Evolutionary conservation across 1,140 invertebrate species (phyloP).

Genomic region (Lepidurus arcticus): DNA sequence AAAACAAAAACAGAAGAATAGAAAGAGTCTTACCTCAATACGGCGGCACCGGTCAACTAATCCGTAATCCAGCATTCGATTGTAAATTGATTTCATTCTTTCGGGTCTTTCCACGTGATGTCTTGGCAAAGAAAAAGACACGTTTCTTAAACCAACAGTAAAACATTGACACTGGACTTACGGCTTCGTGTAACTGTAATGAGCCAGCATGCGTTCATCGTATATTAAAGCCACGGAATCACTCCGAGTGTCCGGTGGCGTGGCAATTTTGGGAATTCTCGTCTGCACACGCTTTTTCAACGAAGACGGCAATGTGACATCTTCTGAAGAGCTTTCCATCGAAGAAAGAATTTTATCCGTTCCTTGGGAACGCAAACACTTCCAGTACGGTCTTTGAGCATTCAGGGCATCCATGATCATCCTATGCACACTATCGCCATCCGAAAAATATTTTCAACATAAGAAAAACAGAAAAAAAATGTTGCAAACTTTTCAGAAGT

Average conservation of each 20-base stretch:
- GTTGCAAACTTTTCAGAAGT: constrained; percentile 8
- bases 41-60: constrained; percentile 57
- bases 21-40: constrained; percentile 42
- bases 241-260: constrained; percentile 57
- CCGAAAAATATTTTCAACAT: not conserved
- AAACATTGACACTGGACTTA: constrained; percentile 44
- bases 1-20: constrained; percentile 23
- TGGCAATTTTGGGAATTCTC: constrained; percentile 27
- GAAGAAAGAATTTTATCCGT: constrained; percentile 52
- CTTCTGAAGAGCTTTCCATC: not conserved
- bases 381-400: not conserved
- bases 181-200: constrained; percentile 58
- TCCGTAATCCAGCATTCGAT: constrained; percentile 60
- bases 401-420: not conserved
- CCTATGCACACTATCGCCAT: not conserved
- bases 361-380: not conserved
- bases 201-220: constrained; percentile 69
- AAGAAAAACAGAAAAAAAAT: not conserved
- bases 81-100: constrained; percentile 62
- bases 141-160: constrained; percentile 1
- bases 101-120: constrained; percentile 67
- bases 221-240: constrained; percentile 64
- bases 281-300: not conserved
- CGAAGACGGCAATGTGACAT: not conserved
- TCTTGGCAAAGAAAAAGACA: constrained; percentile 24